Evolutionary conservation across 2,888 invertebrate species (phyloP), one percentile per base, ranked within the genome.

Genomic region (Lysandra bellargus): DNA sequence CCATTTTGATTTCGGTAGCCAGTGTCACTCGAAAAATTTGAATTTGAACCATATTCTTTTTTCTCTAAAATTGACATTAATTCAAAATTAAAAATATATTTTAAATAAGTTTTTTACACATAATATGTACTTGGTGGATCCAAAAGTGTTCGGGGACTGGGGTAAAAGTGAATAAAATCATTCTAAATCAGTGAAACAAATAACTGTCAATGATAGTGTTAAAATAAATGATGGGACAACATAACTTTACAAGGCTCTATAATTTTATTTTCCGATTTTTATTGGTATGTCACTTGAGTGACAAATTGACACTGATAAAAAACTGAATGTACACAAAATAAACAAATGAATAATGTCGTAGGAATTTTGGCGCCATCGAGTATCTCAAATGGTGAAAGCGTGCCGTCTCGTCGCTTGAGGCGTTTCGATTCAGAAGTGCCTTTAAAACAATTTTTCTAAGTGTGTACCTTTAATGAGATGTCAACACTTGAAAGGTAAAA

Each of bases 351-450:
- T 89, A 83, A 86, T 84, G 87, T 85, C 86, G 87, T 87, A 88
- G 87, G 91, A 91, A 90, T 92, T 92, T 92, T 91, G 92, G 92
- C 92, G 92, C 92, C 93, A 88, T 88, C 86, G 81, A 82, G 82
- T 83, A 81, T 85, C 85, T 83, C 83, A 83, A 83, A 81, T 60
- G 83, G 91, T 87, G 92, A 93, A 92, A 93, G 93, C 86, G 85
- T 85, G 86, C 74, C 74, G 87, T 85, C 85, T 87, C 82, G 82
- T 82, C 77, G 87, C 91, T 87, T 81, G 84, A 80, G 89, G 91
- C 91, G 83, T 9, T 69, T 33, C 14, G 30, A 33, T 69, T 69
- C 14, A 37, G 9, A 23, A 37, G 69, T 69, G 33, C 33, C 5
- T 30, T 64, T 64, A 64, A 64, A 64, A 64, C 64, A 64, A 64